Conservation (phyloP, 2,113 vertebrate species). For the Oreocharis arfaki region DNA sequence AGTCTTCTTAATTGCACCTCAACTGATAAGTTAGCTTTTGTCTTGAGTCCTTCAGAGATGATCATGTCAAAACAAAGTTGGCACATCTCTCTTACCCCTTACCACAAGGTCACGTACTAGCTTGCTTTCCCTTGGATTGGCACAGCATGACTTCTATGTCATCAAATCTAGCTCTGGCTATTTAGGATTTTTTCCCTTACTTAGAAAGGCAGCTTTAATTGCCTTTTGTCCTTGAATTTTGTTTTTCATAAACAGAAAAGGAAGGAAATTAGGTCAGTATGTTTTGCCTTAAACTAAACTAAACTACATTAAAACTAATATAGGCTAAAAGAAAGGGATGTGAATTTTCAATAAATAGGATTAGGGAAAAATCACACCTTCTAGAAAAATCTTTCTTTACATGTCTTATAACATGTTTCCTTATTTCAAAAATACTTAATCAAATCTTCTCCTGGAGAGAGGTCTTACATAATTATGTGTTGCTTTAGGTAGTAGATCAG, state of each 20-base stretch:
- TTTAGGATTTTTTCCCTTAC: neutral
- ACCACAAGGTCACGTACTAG: neutral
- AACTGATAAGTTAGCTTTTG: neutral
- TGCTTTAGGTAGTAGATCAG: neutral
- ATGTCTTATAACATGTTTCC: neutral
- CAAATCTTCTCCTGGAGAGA: neutral
- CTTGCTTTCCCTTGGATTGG: neutral
- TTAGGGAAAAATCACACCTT: neutral
- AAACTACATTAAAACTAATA: neutral
- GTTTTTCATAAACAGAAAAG: neutral
- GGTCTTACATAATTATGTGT: neutral
- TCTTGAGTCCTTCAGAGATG: neutral
- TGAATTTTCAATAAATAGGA: neutral
- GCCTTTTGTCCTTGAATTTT: neutral
- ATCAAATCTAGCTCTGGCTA: neutral
- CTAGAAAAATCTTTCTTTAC: neutral
- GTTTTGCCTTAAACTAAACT: neutral
- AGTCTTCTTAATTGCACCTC: neutral
- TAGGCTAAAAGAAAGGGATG: neutral
- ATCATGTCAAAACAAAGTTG: neutral
- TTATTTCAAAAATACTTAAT: neutral
- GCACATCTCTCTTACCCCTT: neutral
- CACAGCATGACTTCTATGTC: neutral
- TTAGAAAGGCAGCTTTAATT: neutral
- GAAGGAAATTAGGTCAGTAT: neutral